A percentile compares a stretch with the other conserved stretches of the same genome.
phyloP scores from a whole-genome alignment of 2,888 invertebrate species.

The Eulithis prunata region DNA sequence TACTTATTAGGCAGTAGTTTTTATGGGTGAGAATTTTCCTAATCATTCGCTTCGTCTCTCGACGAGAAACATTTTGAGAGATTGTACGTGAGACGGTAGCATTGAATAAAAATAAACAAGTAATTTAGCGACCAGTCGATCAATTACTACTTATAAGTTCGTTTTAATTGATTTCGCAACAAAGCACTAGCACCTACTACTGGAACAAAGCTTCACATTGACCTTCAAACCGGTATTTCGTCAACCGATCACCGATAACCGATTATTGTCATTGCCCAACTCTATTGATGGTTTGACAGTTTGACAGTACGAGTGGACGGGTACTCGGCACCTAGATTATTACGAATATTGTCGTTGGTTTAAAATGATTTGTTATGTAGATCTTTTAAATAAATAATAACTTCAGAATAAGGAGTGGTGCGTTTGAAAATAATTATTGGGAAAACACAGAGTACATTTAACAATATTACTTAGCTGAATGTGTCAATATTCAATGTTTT shows the following conservation, averaged over 20 bases:
- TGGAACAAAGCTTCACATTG: slow-evolving; percentile 52
- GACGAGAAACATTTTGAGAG: too few species aligned
- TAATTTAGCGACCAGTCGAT: background rate
- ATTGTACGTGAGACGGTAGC: too few species aligned
- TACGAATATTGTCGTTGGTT: background rate
- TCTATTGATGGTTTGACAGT: slow-evolving; percentile 48
- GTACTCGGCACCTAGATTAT: background rate
- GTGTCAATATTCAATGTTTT: too few species aligned
- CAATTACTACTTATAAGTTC: slow-evolving; percentile 39
- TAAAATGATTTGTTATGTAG: slow-evolving; percentile 1
- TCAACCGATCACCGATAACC: slow-evolving; percentile 52
- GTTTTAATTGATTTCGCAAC: slow-evolving; percentile 29
- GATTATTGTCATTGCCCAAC: slow-evolving; percentile 52
- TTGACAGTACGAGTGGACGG: slow-evolving; percentile 33
- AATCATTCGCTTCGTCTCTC: too few species aligned
- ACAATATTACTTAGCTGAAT: too few species aligned
- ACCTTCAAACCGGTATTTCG: slow-evolving; percentile 59
- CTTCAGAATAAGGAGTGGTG: too few species aligned
- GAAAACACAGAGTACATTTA: too few species aligned
- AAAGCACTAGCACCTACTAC: slow-evolving; percentile 18
- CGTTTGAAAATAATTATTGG: too few species aligned
- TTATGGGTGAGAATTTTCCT: too few species aligned
- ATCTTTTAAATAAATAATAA: background rate
- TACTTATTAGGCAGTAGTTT: too few species aligned
- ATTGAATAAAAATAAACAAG: slow-evolving; percentile 7